A percentile compares a stretch with the other conserved stretches of the same genome.
Conservation (phyloP, 2,797 vertebrate species). For the Aulostomus chinensis region DNA sequence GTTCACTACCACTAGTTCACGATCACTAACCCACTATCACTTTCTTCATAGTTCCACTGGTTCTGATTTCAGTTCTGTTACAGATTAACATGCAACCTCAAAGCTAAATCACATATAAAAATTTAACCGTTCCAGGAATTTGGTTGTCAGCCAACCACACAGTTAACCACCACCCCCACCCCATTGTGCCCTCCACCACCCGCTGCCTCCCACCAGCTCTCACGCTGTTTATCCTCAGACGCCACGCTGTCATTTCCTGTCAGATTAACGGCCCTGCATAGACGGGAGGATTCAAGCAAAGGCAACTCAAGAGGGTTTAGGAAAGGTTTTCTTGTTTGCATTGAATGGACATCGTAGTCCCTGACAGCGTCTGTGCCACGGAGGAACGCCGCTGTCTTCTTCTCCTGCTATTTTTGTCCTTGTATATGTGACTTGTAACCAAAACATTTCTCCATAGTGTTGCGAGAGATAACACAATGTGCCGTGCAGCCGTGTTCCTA, state of each 20-base stretch:
- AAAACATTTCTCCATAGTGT: conserved; percentile 29
- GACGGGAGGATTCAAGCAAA: no score
- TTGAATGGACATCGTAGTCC: no score
- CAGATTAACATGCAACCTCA: not conserved
- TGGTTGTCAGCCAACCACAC: conserved; percentile 11
- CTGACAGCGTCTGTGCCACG: no score
- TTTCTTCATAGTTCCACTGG: no score
- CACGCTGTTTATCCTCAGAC: conserved; percentile 15
- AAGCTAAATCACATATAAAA: conserved; percentile 5
- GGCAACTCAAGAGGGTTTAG: no score
- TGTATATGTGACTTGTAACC: not conserved
- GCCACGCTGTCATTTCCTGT: no score
- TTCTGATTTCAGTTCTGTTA: not conserved
- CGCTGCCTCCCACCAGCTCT: conserved; percentile 11
- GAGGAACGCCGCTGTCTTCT: no score
- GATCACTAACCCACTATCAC: no score
- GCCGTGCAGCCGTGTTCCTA: conserved; percentile 10
- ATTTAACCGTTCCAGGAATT: conserved; percentile 1
- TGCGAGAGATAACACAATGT: conserved; percentile 10
- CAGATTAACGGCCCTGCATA: no score
- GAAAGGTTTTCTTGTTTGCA: no score
- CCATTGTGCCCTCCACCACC: not conserved
- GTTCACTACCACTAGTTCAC: no score
- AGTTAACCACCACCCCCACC: not conserved
- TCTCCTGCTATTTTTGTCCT: not conserved